Base-by-base conservation (phyloP, 2,888 invertebrate species). In the Lithophane leautieri region DNA sequence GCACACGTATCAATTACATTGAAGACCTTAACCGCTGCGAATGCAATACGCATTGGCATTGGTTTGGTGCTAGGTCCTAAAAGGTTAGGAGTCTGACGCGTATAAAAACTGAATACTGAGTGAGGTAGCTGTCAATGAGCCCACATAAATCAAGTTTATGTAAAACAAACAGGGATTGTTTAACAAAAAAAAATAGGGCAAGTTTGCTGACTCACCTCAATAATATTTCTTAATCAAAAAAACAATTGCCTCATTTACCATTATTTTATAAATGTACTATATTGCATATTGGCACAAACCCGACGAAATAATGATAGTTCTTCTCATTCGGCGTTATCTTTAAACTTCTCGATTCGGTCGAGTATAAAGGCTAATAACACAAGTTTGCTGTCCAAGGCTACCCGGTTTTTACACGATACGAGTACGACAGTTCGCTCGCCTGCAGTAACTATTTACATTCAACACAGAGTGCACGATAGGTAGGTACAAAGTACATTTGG, bases 311-410 rank as follows among this genome's bases (percentile, higher is more conserved):
- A 25, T 22, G 14, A 52, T 42, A 47, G 47, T 25, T 12, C n/a
- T 47, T 19, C 11, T 22, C 16, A 40, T 44, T 9, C 25, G n/a
- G 40, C 28, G 22, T 74, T 83, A 84, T 86, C 79, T 58, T 50
- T 28, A 40, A 69, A 14, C 71, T 72, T 72, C 52, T n/a, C 22
- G 73, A 84, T 62, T 85, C 60, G 69, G 84, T 76, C 73, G 86
- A 3, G 58, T 87, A 52, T 61, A 69, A 73, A 85, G 82, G 62
- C 50, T 79, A 89, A 82, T 69, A 81, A 79, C 81, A 79, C 72
- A n/a, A 69, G 66, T n/a, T n/a, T n/a, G n/a, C n/a, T n/a, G n/a
- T 78, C 78, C 87, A 87, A 87, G 89, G 89, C 65, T 81, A 74
- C 54, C 78, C 71, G 50, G 76, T 76, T 81, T 76, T 65, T 80